A percentile compares a stretch with the other conserved stretches of the same genome.
phyloP scores from a whole-genome alignment of 2,888 invertebrate genomes.

The Agrypnus murinus region DNA sequence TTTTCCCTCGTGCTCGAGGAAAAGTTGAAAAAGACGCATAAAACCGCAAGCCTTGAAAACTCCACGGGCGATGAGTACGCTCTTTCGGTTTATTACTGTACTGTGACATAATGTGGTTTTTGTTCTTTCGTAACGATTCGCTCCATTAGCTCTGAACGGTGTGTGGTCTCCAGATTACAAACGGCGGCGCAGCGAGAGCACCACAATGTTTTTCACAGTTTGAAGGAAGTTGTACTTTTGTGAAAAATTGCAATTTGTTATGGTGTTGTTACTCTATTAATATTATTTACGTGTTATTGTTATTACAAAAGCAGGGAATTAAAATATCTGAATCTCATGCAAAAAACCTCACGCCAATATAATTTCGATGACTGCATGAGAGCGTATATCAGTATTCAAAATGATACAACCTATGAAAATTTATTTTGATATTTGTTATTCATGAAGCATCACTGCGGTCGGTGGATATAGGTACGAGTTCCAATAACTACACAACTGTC shows the following conservation, averaged over 20 bases:
- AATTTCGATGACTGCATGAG: neutral
- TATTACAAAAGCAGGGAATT: neutral
- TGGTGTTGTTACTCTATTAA: too few relatives aligned
- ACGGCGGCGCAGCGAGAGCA: conserved; percentile 22
- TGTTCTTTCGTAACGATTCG: conserved; percentile 37
- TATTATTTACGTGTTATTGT: too few relatives aligned
- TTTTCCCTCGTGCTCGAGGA: conserved; percentile 1
- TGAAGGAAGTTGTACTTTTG: conserved; percentile 16
- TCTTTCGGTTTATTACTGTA: conserved; percentile 38
- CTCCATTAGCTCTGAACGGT: conserved; percentile 42
- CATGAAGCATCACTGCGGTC: neutral
- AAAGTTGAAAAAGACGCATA: conserved; percentile 27
- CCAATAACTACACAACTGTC: neutral
- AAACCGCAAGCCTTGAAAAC: conserved; percentile 42
- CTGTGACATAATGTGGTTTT: conserved; percentile 43
- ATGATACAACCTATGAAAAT: conserved; percentile 15
- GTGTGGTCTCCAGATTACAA: conserved; percentile 40
- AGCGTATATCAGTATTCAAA: neutral
- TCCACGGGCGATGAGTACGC: conserved; percentile 38
- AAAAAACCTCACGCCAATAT: neutral
- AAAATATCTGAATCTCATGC: neutral
- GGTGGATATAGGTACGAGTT: too few relatives aligned
- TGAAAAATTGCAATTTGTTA: conserved; percentile 23
- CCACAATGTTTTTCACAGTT: conserved; percentile 25
- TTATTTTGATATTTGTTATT: conserved; percentile 2